These are phyloP conservation scores for Aphidius colemani DNA, from an alignment of 2,888 invertebrate genomes.

Conservation along the genomic window DNA sequence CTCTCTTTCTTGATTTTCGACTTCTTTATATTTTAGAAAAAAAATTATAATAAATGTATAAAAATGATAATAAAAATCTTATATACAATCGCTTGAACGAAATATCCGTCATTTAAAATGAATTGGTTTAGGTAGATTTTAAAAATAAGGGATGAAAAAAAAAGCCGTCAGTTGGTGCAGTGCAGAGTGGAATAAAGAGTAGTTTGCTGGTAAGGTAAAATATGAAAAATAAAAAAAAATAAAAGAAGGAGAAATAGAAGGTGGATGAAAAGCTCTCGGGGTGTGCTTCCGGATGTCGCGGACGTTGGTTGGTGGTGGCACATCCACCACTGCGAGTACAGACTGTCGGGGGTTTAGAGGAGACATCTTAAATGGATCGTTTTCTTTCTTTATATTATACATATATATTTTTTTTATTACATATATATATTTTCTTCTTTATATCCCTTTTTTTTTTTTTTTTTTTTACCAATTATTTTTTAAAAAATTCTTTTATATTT, in stretches of 20 bases:
- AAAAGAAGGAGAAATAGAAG: slow-evolving; percentile 22
- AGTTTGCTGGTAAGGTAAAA: slow-evolving; percentile 4
- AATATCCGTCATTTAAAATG: slow-evolving; percentile 60
- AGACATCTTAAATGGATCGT: slow-evolving; percentile 59
- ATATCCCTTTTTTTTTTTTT: background rate
- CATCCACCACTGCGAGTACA: slow-evolving; percentile 29
- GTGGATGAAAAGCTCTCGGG: slow-evolving; percentile 24
- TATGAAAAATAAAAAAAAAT: slow-evolving; percentile 14
- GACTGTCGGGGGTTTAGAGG: slow-evolving; percentile 50
- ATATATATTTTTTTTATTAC: slow-evolving; percentile 17
- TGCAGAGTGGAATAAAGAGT: slow-evolving; percentile 17
- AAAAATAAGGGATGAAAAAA: slow-evolving; percentile 45
- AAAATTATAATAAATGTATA: no score
- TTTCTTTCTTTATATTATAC: slow-evolving; percentile 38
- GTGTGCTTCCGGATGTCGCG: slow-evolving; percentile 45
- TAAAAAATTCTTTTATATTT: slow-evolving; percentile 4
- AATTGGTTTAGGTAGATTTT: slow-evolving; percentile 58
- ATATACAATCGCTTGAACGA: slow-evolving; percentile 51
- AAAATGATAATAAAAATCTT: slow-evolving; percentile 46
- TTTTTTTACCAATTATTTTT: no score
- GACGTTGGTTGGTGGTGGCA: slow-evolving; percentile 30
- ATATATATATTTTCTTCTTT: slow-evolving; percentile 23
- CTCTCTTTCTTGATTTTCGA: background rate
- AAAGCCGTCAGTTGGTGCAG: slow-evolving; percentile 3
- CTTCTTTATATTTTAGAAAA: background rate